Evolutionary conservation across 2,888 invertebrate species (phyloP), one percentile per base, ranked within the genome.

Genomic region (Volucella inanis): DNA sequence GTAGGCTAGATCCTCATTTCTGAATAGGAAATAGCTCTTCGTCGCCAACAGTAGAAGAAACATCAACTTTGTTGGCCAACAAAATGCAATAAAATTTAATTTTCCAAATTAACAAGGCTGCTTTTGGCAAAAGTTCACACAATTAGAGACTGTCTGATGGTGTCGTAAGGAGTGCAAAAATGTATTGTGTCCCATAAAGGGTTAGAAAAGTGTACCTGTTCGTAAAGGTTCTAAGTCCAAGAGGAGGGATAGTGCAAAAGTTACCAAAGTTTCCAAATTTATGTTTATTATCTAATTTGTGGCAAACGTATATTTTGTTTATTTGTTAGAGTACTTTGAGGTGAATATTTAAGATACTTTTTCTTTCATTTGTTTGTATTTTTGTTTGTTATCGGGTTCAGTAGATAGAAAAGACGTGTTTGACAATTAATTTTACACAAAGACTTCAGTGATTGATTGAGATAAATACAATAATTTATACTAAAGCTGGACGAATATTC

Each of bases 31-130:
- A 55, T 83, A 45, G 72, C 57, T 77, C 82, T 67, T 55, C 14
- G n/a, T 39, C 9, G 43, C 22, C 61, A 64, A 61, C 45, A 55
- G 57, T 50, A 45, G 14, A 18, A 72, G 54, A 41, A 62, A 52
- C 31, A 12, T n/a, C 22, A 57, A 57, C 78, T 67, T 67, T 82
- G 67, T 77, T 72, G 65, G 67, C 55, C 77, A 67, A 77, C 77
- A 83, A 31, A 31, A 83, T 82, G 77, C 82, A 78, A 83, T 83
- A 68, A 83, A 78, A 83, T 83, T 83, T 78, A 83, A 83, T 83
- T 78, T 83, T 47, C 72, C 55, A 78, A 83, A 83, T 83, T 72
- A 83, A 62, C 72, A 72, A 64, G 72, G 43, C 67, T 72, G 52
- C 22, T 15, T 31, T 50, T 49, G n/a, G 45, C 31, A 31, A 31